Conservation (phyloP, 2,113 vertebrate species). For the Galbula dea region DNA sequence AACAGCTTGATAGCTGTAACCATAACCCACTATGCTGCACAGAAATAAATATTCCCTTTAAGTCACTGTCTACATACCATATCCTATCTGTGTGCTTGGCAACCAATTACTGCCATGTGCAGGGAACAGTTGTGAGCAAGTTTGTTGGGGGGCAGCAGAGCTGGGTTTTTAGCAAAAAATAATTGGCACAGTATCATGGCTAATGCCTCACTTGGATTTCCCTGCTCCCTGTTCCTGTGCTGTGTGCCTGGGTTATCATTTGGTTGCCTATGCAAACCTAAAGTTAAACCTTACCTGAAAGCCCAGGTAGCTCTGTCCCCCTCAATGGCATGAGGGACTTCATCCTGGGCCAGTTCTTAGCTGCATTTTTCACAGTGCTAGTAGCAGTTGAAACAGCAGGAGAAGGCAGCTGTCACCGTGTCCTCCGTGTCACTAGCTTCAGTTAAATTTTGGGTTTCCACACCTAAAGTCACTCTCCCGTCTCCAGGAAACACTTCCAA, state of each 20-base stretch:
- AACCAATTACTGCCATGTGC: constrained; percentile 2
- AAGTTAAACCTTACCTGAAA: neutral
- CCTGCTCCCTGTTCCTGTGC: neutral
- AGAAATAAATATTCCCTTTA: constrained; percentile 62
- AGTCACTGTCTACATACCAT: constrained; percentile 18
- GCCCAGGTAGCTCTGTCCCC: neutral
- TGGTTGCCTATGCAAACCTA: neutral
- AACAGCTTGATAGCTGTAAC: constrained; percentile 60
- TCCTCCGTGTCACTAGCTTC: neutral
- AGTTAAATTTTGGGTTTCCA: neutral
- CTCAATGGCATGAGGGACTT: neutral
- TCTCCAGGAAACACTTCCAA: neutral
- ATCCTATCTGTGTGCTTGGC: neutral
- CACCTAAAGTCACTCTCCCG: neutral
- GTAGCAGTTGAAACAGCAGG: neutral
- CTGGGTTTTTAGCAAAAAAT: neutral
- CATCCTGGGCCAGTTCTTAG: neutral
- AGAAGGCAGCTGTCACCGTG: neutral
- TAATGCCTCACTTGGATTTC: neutral
- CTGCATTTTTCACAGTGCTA: neutral
- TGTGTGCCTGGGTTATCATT: neutral
- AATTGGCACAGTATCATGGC: neutral
- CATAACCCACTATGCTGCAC: constrained; percentile 32
- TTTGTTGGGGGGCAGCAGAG: rapidly evolving
- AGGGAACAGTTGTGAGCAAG: neutral